Evolutionary conservation across 2,113 vertebrate species (phyloP).

Genomic region (Morone chrysops): DNA sequence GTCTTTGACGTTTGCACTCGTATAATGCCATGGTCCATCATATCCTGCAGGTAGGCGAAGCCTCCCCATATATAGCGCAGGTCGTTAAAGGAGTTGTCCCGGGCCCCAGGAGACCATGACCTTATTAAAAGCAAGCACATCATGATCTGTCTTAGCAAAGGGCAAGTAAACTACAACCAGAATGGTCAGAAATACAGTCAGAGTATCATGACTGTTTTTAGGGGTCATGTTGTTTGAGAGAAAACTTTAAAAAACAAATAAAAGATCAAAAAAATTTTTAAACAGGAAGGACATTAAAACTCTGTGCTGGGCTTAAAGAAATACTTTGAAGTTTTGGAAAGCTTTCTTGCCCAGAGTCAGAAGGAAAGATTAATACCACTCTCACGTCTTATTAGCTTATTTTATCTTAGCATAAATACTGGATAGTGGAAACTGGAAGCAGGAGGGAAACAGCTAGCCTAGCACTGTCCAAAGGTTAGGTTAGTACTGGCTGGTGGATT

Average conservation of each 20-base stretch:
- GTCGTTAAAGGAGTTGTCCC: conserved; percentile 92
- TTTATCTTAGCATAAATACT: background rate
- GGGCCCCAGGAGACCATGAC: conserved; percentile 94
- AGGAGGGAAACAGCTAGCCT: no score
- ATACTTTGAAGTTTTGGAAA: background rate
- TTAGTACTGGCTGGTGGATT: background rate
- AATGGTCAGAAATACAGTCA: conserved; percentile 26
- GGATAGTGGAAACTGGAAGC: background rate
- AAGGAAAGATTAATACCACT: background rate
- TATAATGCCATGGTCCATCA: conserved; percentile 93
- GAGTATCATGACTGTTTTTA: conserved; percentile 32
- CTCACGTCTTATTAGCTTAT: background rate
- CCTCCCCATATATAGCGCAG: conserved; percentile 96
- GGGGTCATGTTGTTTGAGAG: conserved; percentile 19
- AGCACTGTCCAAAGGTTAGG: background rate
- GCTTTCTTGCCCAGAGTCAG: background rate
- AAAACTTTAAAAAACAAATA: conserved; percentile 30
- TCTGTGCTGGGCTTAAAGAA: background rate
- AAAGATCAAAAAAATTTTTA: background rate
- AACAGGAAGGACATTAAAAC: background rate
- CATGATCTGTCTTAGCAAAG: conserved; percentile 54
- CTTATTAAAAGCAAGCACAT: conserved; percentile 82
- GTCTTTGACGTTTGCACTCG: conserved; percentile 84
- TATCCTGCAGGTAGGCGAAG: conserved; percentile 95
- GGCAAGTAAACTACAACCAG: conserved; percentile 40